Evolutionary conservation across 2,797 vertebrate genomes (phyloP).

Genomic region (Hozukius guyotensis): DNA sequence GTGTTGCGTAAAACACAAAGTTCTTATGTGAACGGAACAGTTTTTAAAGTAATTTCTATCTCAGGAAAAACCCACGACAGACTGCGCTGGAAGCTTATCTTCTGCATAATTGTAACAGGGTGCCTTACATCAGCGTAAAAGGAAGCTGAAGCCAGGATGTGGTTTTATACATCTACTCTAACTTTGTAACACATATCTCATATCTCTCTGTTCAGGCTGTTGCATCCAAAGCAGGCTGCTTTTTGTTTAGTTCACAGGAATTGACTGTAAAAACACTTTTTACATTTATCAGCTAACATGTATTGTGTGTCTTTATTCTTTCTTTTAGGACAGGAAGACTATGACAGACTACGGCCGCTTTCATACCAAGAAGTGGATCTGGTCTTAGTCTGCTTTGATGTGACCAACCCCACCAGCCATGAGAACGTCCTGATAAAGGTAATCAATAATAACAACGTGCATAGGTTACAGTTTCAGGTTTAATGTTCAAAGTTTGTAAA

Average conservation of each 20-base stretch:
- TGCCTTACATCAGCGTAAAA: constrained; percentile 50
- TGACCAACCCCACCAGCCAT: constrained; percentile 95
- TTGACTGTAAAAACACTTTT: neutral
- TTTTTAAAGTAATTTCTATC: neutral
- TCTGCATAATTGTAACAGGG: constrained; percentile 8
- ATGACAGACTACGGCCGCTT: constrained; percentile 93
- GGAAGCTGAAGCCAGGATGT: constrained; percentile 83
- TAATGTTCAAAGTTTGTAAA: constrained; percentile 35
- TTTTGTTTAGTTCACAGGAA: neutral
- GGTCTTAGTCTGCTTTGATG: constrained; percentile 94
- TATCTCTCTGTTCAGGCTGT: constrained; percentile 10
- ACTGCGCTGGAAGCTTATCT: constrained; percentile 60
- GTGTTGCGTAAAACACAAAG: neutral
- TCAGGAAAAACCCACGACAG: constrained; percentile 1
- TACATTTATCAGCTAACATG: neutral
- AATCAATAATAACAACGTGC: constrained; percentile 19
- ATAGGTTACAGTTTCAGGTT: constrained; percentile 19
- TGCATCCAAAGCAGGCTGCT: neutral
- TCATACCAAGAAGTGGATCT: constrained; percentile 94
- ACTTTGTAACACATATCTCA: constrained; percentile 3
- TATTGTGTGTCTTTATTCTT: neutral
- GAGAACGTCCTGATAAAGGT: constrained; percentile 97
- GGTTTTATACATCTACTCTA: constrained; percentile 58
- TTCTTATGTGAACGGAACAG: neutral
- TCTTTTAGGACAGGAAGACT: constrained; percentile 95